Percentiles rank a stretch among this genome's conserved stretches.
Evolutionary conservation across 2,888 invertebrate genomes (phyloP).

Genomic region (Polietes domitor): DNA sequence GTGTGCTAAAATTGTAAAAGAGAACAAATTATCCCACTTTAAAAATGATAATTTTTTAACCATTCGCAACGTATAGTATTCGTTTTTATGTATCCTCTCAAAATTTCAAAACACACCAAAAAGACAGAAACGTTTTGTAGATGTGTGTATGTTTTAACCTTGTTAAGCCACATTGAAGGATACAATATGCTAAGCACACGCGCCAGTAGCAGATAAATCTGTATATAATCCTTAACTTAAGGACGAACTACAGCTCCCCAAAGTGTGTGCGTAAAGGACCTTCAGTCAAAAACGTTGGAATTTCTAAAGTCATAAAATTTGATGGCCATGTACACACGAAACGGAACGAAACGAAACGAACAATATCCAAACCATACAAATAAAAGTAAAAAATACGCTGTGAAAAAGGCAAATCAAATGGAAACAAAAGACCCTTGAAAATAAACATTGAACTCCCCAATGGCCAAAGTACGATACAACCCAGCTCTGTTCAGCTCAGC

Average conservation of each 20-base stretch:
- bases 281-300: neutral
- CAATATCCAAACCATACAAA: neutral
- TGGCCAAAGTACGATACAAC: neutral
- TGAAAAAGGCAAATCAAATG: constrained; percentile 4
- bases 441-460: neutral
- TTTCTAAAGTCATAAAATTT: neutral
- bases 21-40: too few species aligned
- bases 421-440: constrained; percentile 6
- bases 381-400: neutral
- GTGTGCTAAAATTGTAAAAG: too few species aligned
- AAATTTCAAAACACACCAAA: too few species aligned
- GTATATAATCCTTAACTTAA: neutral
- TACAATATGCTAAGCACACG: neutral
- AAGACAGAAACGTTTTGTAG: too few species aligned
- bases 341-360: neutral
- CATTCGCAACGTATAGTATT: too few species aligned
- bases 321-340: neutral
- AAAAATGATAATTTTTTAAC: too few species aligned
- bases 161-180: neutral
- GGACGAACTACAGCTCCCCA: neutral
- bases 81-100: too few species aligned
- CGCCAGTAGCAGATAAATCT: neutral
- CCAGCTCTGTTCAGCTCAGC: neutral
- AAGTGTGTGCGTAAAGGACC: neutral
- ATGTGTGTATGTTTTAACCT: too few species aligned